A percentile compares a stretch with the other conserved stretches of the same genome.
Evolutionary conservation across 2,113 vertebrate genomes (phyloP).

Genomic region (Galemys pyrenaicus): DNA sequence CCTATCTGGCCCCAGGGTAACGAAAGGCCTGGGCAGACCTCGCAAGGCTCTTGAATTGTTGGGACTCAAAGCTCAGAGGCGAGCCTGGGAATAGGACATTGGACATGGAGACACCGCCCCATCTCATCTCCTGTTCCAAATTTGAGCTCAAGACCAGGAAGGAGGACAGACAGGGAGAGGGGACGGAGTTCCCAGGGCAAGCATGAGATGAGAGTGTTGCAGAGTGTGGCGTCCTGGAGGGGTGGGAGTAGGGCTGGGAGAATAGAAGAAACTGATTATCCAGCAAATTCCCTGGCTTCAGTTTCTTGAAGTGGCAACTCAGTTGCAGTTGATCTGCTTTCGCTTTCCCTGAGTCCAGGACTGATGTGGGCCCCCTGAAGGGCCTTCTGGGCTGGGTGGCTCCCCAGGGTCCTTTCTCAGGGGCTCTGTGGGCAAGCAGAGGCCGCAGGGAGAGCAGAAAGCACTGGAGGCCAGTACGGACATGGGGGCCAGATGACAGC

Average conservation of each 20-base stretch:
- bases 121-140: not conserved
- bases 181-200: not conserved
- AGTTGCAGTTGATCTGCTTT: not conserved
- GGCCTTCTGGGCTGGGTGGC: not conserved
- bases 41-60: constrained; percentile 34
- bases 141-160: not conserved
- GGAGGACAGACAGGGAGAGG: not conserved
- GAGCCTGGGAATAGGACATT: not conserved
- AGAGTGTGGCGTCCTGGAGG: not conserved
- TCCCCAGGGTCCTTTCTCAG: not conserved
- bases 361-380: not conserved
- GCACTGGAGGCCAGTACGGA: not conserved
- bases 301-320: constrained; percentile 32
- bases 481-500: not conserved
- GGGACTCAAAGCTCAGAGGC: not conserved
- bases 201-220: not conserved
- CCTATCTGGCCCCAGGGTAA: constrained; percentile 37
- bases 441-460: not conserved
- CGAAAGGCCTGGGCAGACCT: constrained; percentile 58
- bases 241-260: not conserved
- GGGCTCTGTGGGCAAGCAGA: not conserved
- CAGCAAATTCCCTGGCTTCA: not conserved
- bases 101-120: not conserved
- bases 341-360: not conserved
- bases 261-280: constrained; percentile 13